Evolutionary conservation across 2,888 invertebrate species (phyloP).

Genomic region (Epinotia brunnichana): DNA sequence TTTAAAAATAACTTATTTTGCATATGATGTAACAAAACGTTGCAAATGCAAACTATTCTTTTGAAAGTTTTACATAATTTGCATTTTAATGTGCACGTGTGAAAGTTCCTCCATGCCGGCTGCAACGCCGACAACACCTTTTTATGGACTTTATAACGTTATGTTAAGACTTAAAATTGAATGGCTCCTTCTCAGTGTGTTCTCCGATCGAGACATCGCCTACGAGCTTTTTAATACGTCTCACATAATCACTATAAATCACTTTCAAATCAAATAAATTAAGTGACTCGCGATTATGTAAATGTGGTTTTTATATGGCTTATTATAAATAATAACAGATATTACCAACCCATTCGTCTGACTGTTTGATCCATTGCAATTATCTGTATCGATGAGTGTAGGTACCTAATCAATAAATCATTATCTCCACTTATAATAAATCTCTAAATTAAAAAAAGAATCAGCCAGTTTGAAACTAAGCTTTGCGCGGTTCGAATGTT

Average conservation of each 20-base stretch:
- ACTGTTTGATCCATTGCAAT: not conserved
- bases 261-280: constrained; percentile 38
- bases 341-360: not conserved
- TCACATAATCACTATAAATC: constrained; percentile 34
- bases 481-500: no score
- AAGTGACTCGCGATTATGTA: constrained; percentile 35
- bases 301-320: constrained; percentile 16
- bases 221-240: constrained; percentile 20
- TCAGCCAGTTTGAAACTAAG: no score
- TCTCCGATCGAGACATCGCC: constrained; percentile 13
- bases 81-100: constrained; percentile 41
- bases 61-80: constrained; percentile 44
- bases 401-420: not conserved
- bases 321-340: constrained; percentile 1
- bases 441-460: no score
- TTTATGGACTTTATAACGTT: constrained; percentile 10
- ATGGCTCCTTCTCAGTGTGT: not conserved
- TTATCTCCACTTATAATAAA: no score
- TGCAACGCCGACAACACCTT: constrained; percentile 5
- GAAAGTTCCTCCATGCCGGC: constrained; percentile 33
- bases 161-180: constrained; percentile 4
- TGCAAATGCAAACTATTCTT: constrained; percentile 29
- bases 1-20: constrained; percentile 13
- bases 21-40: constrained; percentile 37
- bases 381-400: not conserved